A percentile compares a stretch with the other conserved stretches of the same genome.
phyloP scores from a whole-genome alignment of 2,888 invertebrate species.

The Drosophila mercatorum region DNA sequence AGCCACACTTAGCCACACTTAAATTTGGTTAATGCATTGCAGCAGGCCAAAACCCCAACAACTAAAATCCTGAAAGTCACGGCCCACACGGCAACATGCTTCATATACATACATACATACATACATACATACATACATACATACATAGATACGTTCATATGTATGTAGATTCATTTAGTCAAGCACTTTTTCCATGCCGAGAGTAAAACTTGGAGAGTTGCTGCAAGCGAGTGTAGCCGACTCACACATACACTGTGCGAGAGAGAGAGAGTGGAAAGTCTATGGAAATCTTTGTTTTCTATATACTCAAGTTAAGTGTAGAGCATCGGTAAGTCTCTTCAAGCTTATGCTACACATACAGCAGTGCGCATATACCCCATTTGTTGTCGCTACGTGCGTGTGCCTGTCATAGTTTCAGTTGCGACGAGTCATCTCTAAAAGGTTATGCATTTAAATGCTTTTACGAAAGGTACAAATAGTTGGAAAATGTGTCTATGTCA shows the following conservation, averaged over 20 bases:
- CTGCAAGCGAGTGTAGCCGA: background rate
- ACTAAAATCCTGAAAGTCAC: slow-evolving; percentile 18
- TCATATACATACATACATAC: slow-evolving; percentile 1
- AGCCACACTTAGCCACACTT: background rate
- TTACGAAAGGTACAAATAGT: background rate
- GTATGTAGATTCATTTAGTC: background rate
- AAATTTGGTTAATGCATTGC: slow-evolving; percentile 41
- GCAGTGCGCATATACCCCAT: background rate
- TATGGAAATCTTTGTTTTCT: no score
- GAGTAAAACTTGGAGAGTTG: background rate
- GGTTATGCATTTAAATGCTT: background rate
- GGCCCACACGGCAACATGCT: slow-evolving; percentile 35
- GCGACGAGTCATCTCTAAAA: background rate
- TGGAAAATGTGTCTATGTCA: no score
- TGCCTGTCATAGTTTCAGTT: slow-evolving; percentile 1
- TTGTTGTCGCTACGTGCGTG: no score
- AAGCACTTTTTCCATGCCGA: background rate
- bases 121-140: no score
- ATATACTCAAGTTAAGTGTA: background rate
- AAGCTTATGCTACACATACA: no score
- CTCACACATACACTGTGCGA: background rate
- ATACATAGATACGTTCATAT: background rate
- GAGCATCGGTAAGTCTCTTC: background rate
- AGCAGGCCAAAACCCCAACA: slow-evolving; percentile 3
- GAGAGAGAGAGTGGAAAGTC: no score